Conservation (phyloP, 2,797 vertebrate genomes). For the Clarias fuscus region DNA sequence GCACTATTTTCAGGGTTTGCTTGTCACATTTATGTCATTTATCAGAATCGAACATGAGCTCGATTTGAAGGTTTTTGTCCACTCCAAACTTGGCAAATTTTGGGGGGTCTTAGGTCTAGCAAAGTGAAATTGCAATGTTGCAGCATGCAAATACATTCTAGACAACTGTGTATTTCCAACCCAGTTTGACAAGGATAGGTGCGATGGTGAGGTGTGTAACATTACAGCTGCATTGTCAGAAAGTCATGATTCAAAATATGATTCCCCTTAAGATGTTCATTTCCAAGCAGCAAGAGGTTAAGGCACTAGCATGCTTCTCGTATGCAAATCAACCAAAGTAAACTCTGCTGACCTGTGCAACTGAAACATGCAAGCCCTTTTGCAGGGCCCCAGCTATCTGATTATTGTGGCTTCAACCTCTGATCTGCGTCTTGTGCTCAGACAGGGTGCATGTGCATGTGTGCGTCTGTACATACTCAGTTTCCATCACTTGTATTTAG, state of each 20-base stretch:
- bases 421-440: constrained; percentile 8
- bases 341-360: constrained; percentile 73
- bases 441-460: neutral
- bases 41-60: neutral
- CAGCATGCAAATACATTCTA: neutral
- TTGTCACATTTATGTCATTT: neutral
- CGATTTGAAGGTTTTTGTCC: neutral
- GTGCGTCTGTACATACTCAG: neutral
- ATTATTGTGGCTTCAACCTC: constrained; percentile 37
- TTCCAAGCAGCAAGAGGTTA: constrained; percentile 3
- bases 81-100: neutral
- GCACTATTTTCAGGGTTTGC: neutral
- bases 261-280: neutral
- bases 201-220: neutral
- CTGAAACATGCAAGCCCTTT: constrained; percentile 33
- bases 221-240: neutral
- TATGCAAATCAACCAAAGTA: constrained; percentile 62
- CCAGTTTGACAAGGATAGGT: neutral
- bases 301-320: neutral
- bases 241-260: neutral
- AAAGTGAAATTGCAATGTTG: neutral
- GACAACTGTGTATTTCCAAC: neutral
- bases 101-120: no score
- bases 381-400: constrained; percentile 30
- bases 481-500: neutral